Percentiles rank a stretch among this genome's conserved stretches.
Evolutionary conservation across 2,113 vertebrate species (phyloP).

Genomic region (Cheirogaleus medius): DNA sequence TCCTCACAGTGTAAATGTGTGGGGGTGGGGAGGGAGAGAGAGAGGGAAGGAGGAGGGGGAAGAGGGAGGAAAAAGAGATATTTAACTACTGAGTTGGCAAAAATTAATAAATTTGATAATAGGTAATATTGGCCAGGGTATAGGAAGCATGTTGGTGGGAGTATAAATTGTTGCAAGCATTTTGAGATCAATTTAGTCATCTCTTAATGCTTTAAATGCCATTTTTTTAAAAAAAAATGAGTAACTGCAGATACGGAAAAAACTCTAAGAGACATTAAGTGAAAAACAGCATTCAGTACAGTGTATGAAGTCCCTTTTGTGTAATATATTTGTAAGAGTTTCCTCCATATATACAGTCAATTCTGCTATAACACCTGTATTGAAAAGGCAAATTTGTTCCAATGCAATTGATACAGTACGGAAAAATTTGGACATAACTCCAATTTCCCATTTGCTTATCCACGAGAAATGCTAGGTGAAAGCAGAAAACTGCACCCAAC

Average conservation of each 20-base stretch:
- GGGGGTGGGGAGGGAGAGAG: neutral
- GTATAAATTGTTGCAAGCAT: neutral
- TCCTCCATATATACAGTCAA: neutral
- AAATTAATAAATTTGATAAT: slow-evolving; percentile 3
- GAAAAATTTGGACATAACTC: neutral
- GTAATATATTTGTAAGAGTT: neutral
- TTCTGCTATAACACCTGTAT: neutral
- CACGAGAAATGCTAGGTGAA: neutral
- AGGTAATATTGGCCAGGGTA: neutral
- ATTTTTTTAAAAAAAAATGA: neutral
- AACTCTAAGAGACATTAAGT: neutral
- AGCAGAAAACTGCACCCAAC: neutral
- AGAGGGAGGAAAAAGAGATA: neutral
- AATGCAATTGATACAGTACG: neutral
- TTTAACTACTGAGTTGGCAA: neutral
- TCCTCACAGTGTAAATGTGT: neutral
- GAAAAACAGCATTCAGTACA: neutral
- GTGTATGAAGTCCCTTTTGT: neutral
- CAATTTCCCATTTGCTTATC: neutral
- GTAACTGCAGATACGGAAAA: neutral
- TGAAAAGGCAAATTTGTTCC: slow-evolving; percentile 14
- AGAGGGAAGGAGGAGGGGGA: neutral
- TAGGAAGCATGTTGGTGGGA: neutral
- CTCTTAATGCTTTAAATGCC: slow-evolving; percentile 26
- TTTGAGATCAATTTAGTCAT: slow-evolving; percentile 3